Percentiles rank a stretch among this genome's conserved stretches.
Conservation (phyloP, 2,113 vertebrate species). For the Hyaena hyaena region DNA sequence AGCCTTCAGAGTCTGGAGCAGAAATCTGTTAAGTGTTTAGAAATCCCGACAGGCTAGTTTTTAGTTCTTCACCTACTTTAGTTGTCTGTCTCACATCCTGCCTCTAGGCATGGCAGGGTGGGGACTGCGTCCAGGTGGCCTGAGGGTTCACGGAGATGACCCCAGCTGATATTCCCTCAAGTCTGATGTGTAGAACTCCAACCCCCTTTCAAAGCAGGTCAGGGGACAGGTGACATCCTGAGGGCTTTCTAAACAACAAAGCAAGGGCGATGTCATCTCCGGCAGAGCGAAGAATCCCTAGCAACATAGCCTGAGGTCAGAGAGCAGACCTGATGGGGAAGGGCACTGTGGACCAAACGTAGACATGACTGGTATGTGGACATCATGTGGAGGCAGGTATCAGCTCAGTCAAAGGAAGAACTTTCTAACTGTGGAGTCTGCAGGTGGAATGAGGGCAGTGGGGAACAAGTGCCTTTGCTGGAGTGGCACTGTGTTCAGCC, state of each 20-base stretch:
- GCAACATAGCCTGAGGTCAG: neutral
- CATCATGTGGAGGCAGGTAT: neutral
- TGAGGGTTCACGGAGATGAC: neutral
- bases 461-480: neutral
- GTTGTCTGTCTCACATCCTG: neutral
- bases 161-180: neutral
- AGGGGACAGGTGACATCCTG: neutral
- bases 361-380: neutral
- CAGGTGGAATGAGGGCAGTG: neutral
- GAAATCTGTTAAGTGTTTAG: neutral
- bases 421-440: neutral
- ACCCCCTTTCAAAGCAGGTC: neutral
- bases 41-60: neutral
- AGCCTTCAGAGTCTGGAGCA: neutral
- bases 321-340: neutral
- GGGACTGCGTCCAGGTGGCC: neutral
- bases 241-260: neutral
- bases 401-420: neutral
- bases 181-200: neutral
- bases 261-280: neutral
- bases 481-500: neutral
- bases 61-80: neutral
- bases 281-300: neutral
- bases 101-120: neutral
- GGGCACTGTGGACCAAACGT: neutral